Evolutionary conservation across 2,113 vertebrate species (phyloP).

Genomic region (Cathartes aura): DNA sequence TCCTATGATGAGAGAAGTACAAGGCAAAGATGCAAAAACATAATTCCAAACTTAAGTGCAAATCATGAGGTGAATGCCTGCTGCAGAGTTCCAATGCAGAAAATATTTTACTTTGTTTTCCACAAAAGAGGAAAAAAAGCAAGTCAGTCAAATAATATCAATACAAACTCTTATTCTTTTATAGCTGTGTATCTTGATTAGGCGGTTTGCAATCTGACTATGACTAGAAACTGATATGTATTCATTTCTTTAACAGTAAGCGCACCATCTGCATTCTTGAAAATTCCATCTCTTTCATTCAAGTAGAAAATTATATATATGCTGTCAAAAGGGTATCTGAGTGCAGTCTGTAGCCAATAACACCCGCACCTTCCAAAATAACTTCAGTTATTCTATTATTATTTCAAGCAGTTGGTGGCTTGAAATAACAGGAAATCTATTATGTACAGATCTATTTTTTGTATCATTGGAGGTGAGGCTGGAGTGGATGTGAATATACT

Average conservation of each 20-base stretch:
- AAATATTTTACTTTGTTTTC: not conserved
- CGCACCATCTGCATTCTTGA: not conserved
- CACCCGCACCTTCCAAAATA: not conserved
- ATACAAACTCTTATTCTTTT: not conserved
- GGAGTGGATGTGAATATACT: not conserved
- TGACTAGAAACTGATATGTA: not conserved
- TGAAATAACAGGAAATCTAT: not conserved
- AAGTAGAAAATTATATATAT: not conserved
- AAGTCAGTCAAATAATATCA: not conserved
- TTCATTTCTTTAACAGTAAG: not conserved
- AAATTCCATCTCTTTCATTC: not conserved
- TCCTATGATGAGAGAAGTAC: rapidly evolving
- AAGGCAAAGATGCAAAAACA: not conserved
- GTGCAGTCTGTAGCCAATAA: not conserved
- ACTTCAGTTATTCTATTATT: not conserved
- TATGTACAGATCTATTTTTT: not conserved
- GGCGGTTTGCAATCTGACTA: not conserved
- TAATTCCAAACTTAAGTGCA: not conserved
- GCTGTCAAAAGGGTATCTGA: not conserved
- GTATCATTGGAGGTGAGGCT: not conserved
- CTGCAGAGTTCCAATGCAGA: not conserved
- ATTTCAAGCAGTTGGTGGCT: not conserved
- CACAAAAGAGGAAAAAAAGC: not conserved
- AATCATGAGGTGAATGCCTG: not conserved
- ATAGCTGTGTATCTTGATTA: not conserved